Base-by-base conservation (phyloP, 2,113 vertebrate species). In the Nycticebus coucang region DNA sequence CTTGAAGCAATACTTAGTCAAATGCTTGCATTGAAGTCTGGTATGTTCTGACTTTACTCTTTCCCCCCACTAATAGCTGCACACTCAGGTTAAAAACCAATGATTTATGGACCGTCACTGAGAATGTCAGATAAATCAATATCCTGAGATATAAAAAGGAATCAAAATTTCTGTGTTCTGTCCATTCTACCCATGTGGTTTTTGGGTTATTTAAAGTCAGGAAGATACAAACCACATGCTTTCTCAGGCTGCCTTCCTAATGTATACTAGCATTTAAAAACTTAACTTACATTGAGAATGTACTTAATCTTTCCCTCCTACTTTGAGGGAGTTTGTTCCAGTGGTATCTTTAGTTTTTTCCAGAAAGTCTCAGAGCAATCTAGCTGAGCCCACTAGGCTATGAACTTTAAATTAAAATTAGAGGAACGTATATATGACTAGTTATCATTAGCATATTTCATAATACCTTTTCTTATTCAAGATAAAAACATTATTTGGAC, bases 321-420 rank as follows among this genome's bases (percentile, higher is more conserved):
- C 2, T 53, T 1, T 37, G 14, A 91, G 37, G 37, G 24, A 82
- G 66, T 9, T 69, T 60, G 14, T 72, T 68, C 45, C 41, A 92
- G 19, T 35, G 35, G 14, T 77, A 85, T 17, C 41, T 37, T 85
- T 37, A 57, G 5, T 24, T 57, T 79, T 87, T 60, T 50, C 45
- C 64, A 93, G 30, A n/a, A 37, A 13, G 15, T 88, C 74, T 69
- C 87, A 82, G 19, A 81, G 13, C 53, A 95, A 97, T 71, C 26
- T 28, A 87, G 28, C 11, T 62, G 18, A 90, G 57, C 4, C 72
- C 75, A 80, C 5, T n/a, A 15, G 19, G 53, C 2, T 22, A 89
- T 59, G 75, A 84, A 69, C n/a, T 83, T 92, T 18, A 87, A 92
- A 87, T 35, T 82, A 92, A 78, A 60, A 74, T 21, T 26, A 83